Percentiles rank a stretch among this genome's conserved stretches.
Conservation (phyloP, 2,888 invertebrate species). For the Tetragonula carbonaria region DNA sequence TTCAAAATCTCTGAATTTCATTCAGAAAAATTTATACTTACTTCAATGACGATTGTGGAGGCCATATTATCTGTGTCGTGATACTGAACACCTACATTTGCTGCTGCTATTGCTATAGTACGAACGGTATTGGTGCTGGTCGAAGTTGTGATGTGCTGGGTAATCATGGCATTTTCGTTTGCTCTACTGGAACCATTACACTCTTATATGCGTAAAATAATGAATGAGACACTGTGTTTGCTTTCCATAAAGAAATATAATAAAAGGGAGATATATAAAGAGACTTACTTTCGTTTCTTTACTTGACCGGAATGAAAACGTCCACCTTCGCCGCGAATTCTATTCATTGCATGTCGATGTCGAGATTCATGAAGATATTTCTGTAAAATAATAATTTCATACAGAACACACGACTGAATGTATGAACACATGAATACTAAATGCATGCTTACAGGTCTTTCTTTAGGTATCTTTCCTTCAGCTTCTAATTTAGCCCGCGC, state of each 20-base stretch:
- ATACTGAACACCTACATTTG: constrained; percentile 75
- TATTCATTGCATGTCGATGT: constrained; percentile 98
- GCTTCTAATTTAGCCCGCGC: constrained; percentile 98
- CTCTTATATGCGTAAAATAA: constrained; percentile 68
- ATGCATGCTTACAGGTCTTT: constrained; percentile 90
- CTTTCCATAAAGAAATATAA: constrained; percentile 29
- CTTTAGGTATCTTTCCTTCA: constrained; percentile 97
- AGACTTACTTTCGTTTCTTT: constrained; percentile 81
- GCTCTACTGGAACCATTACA: constrained; percentile 71
- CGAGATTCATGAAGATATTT: constrained; percentile 99
- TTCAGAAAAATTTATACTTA: constrained; percentile 53
- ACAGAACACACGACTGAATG: neutral
- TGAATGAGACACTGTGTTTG: constrained; percentile 49
- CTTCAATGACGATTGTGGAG: constrained; percentile 78
- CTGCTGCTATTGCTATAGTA: constrained; percentile 76
- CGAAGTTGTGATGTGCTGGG: constrained; percentile 77
- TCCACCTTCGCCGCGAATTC: constrained; percentile 98
- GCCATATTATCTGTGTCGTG: constrained; percentile 78
- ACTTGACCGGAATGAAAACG: constrained; percentile 93
- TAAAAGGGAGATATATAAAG: constrained; percentile 13
- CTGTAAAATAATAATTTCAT: constrained; percentile 83
- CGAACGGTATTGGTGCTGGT: constrained; percentile 75
- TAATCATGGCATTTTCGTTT: constrained; percentile 74
- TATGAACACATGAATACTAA: neutral
- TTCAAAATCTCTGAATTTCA: neutral